A percentile compares a stretch with the other conserved stretches of the same genome.
phyloP scores from a whole-genome alignment of 2,113 vertebrate species.

The Leuciscus idus region DNA sequence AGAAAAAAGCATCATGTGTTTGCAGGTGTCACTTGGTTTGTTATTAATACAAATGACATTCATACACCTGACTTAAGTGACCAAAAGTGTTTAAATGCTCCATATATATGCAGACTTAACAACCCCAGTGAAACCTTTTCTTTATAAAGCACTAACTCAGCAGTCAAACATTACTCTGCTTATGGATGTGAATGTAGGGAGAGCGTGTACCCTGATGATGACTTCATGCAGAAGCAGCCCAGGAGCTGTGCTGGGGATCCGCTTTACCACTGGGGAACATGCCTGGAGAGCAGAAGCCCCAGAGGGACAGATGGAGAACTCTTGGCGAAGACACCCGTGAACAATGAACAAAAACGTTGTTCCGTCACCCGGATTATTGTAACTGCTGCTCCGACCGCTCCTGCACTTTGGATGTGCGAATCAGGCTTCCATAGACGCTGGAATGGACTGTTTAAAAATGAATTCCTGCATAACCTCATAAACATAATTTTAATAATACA shows the following conservation, averaged over 20 bases:
- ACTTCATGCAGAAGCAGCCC: not conserved
- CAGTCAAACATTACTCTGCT: not conserved
- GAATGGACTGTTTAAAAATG: conserved; percentile 38
- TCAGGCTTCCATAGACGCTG: conserved; percentile 25
- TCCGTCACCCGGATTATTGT: conserved; percentile 46
- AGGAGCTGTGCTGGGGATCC: not conserved
- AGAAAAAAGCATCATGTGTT: not conserved
- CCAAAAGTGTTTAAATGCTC: not conserved
- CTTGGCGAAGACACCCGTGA: conserved; percentile 37
- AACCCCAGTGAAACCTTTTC: not conserved
- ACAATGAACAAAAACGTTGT: conserved; percentile 43
- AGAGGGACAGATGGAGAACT: conserved; percentile 50
- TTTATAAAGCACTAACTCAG: not conserved
- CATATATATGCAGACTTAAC: not conserved
- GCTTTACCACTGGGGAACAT: conserved; percentile 30
- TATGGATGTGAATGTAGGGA: not conserved
- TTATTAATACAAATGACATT: not conserved
- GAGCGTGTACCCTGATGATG: not conserved
- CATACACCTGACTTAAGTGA: not conserved
- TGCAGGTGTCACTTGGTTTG: conserved; percentile 5
- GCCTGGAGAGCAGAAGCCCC: conserved; percentile 22
- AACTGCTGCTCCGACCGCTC: conserved; percentile 17
- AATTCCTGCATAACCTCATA: conserved; percentile 58
- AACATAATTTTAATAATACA: conserved; percentile 72
- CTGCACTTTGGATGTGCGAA: not conserved